Evolutionary conservation across 2,888 invertebrate species (phyloP).

Genomic region (Agriopis leucophaearia): DNA sequence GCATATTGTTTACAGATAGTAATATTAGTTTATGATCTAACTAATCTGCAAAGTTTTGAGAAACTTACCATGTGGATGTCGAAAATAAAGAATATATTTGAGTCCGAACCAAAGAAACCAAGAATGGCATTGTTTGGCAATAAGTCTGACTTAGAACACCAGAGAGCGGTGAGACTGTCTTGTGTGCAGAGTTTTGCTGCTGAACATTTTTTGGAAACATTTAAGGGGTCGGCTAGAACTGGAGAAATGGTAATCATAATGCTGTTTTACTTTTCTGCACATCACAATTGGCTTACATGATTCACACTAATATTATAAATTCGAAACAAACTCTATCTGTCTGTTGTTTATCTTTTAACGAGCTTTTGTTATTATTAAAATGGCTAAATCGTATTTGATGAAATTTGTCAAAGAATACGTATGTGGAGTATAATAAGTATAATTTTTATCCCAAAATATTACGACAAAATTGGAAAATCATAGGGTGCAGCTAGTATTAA

Average conservation of each 20-base stretch:
- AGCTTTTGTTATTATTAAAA: no score
- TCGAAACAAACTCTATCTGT: no score
- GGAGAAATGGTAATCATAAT: constrained; percentile 88
- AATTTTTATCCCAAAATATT: no score
- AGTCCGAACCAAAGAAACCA: constrained; percentile 79
- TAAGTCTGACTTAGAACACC: constrained; percentile 91
- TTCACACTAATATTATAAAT: not conserved
- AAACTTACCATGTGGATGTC: constrained; percentile 90
- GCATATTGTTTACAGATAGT: constrained; percentile 87
- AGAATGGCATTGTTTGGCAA: constrained; percentile 89
- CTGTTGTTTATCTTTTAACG: no score
- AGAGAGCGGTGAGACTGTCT: constrained; percentile 88
- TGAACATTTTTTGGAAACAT: constrained; percentile 87
- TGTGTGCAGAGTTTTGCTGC: constrained; percentile 88
- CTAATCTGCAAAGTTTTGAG: constrained; percentile 93
- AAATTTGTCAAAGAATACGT: no score
- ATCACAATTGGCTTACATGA: not conserved
- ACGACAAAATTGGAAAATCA: no score
- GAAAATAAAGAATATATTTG: constrained; percentile 77
- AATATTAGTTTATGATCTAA: constrained; percentile 94
- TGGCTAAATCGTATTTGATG: no score
- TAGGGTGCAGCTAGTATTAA: not conserved
- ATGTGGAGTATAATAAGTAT: no score
- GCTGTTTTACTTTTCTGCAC: not conserved
- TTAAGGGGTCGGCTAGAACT: constrained; percentile 90